These are phyloP conservation scores for Antheraea mylitta DNA, from an alignment of 1,140 invertebrate genomes.

Conservation along the genomic window DNA sequence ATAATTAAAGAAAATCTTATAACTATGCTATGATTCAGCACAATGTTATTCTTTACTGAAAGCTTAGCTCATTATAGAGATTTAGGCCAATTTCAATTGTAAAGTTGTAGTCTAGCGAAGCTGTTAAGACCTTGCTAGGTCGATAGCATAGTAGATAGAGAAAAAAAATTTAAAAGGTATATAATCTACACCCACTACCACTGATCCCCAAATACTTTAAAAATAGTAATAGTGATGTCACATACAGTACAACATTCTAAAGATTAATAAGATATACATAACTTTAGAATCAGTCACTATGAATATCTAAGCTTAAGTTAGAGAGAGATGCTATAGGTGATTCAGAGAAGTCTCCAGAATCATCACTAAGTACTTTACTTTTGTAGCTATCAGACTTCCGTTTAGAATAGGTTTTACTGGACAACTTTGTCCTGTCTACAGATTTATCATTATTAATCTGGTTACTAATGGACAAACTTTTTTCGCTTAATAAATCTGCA, in stretches of 20 bases:
- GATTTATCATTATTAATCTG: constrained; percentile 29
- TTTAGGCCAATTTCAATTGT: too few species aligned
- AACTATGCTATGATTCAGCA: too few species aligned
- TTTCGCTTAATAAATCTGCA: constrained; percentile 67
- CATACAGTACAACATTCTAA: neutral
- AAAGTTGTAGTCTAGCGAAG: too few species aligned
- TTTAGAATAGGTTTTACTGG: constrained; percentile 23
- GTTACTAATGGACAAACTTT: constrained; percentile 36
- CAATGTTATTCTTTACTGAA: too few species aligned
- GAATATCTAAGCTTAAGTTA: constrained; percentile 67
- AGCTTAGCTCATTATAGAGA: too few species aligned
- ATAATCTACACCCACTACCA: too few species aligned
- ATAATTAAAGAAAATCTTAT: too few species aligned
- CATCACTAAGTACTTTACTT: constrained; percentile 44
- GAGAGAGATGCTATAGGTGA: constrained; percentile 68
- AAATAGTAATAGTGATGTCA: neutral
- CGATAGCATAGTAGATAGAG: too few species aligned
- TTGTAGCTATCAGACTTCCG: constrained; percentile 27
- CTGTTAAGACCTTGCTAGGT: too few species aligned
- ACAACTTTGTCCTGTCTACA: constrained; percentile 20
- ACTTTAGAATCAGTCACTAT: constrained; percentile 52
- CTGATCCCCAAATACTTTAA: too few species aligned
- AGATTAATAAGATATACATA: neutral
- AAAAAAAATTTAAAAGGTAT: too few species aligned
- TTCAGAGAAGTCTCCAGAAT: constrained; percentile 64